Percentiles rank a stretch among this genome's conserved stretches.
Evolutionary conservation across 2,113 vertebrate species (phyloP).

Genomic region (Salvelinus namaycush): DNA sequence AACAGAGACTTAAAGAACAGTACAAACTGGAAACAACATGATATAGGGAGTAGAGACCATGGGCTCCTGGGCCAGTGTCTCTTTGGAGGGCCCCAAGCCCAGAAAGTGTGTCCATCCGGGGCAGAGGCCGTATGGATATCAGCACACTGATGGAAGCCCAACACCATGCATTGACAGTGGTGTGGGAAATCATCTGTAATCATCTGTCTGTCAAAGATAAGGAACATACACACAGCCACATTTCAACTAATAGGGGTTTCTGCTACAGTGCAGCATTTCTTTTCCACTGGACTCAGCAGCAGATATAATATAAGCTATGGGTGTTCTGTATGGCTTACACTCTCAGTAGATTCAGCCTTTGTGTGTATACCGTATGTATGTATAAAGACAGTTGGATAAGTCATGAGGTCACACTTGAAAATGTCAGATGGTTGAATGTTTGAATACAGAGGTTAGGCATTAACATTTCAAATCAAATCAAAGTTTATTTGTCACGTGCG

Average conservation of each 20-base stretch:
- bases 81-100: slow-evolving; percentile 28
- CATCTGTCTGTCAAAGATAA: neutral
- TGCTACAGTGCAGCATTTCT: too few species aligned
- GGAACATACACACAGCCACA: too few species aligned
- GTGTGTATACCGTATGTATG: slow-evolving; percentile 5
- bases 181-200: slow-evolving; percentile 17
- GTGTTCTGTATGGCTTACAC: too few species aligned
- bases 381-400: slow-evolving; percentile 40
- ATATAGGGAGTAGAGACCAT: slow-evolving; percentile 1
- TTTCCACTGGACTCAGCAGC: too few species aligned
- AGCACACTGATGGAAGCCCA: neutral
- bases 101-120: slow-evolving; percentile 1
- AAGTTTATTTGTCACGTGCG: too few species aligned
- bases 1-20: neutral
- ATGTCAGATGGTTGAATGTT: slow-evolving; percentile 31
- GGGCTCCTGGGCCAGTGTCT: neutral
- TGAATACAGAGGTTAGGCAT: slow-evolving; percentile 31
- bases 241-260: too few species aligned
- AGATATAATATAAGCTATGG: too few species aligned
- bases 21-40: neutral
- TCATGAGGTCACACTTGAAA: slow-evolving; percentile 39
- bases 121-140: neutral
- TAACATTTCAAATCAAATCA: slow-evolving; percentile 33
- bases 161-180: slow-evolving; percentile 19
- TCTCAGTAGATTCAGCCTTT: too few species aligned